phyloP scores from a whole-genome alignment of 2,888 invertebrate species.

The Drosophila koepferae region DNA sequence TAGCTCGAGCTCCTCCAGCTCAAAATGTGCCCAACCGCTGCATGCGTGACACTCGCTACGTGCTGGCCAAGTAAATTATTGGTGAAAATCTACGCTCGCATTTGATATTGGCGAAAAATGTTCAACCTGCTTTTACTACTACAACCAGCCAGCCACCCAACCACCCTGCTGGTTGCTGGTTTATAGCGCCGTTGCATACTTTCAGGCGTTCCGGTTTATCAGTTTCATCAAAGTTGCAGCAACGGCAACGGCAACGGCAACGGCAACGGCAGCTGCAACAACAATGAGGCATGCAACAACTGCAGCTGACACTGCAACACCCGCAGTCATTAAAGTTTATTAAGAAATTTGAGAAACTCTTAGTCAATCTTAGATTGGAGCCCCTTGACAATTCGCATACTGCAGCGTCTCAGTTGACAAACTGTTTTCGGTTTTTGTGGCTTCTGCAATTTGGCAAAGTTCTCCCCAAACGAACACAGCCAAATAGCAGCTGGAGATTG shows the following conservation, averaged over 20 bases:
- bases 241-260: slow-evolving; percentile 48
- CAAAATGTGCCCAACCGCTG: slow-evolving; percentile 30
- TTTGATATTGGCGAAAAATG: slow-evolving; percentile 45
- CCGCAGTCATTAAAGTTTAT: slow-evolving; percentile 79
- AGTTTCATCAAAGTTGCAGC: slow-evolving; percentile 72
- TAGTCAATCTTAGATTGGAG: slow-evolving; percentile 40
- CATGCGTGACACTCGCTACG: slow-evolving; percentile 70
- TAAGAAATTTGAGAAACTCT: slow-evolving; percentile 68
- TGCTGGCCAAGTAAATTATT: slow-evolving; percentile 75
- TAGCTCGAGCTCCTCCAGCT: background rate
- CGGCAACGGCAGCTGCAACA: slow-evolving; percentile 51
- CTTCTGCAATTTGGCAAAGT: slow-evolving; percentile 56
- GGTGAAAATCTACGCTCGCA: slow-evolving; percentile 60
- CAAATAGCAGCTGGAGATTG: slow-evolving; percentile 11
- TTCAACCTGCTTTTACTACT: slow-evolving; percentile 42
- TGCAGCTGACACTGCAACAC: slow-evolving; percentile 55
- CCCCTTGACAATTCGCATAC: slow-evolving; percentile 41
- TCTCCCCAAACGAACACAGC: slow-evolving; percentile 19
- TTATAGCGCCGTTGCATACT: slow-evolving; percentile 59
- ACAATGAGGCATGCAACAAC: slow-evolving; percentile 16
- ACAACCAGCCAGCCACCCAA: background rate
- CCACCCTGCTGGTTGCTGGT: slow-evolving; percentile 7
- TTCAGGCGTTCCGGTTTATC: slow-evolving; percentile 59
- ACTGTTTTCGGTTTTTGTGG: slow-evolving; percentile 54
- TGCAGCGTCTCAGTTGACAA: slow-evolving; percentile 27